Conservation (phyloP, 92 coral and sea anemone genomes). For the Paragorgia papillata region DNA sequence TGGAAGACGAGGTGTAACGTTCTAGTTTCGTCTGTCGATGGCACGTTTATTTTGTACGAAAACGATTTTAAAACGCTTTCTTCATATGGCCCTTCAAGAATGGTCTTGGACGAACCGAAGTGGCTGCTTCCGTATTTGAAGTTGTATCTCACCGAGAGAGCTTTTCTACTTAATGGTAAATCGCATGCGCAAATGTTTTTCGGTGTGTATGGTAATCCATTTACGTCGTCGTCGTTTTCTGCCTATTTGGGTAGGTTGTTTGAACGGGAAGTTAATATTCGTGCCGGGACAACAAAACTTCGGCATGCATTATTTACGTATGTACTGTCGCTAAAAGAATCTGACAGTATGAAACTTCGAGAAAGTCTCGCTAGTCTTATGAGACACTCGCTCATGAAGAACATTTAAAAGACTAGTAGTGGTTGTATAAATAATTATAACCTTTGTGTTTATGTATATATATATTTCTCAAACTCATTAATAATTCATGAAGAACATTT, state of each 20-base stretch:
- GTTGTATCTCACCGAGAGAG: background rate
- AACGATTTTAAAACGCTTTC: conserved; percentile 7
- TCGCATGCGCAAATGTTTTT: background rate
- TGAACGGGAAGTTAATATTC: conserved; percentile 24
- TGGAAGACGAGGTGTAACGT: conserved; percentile 6
- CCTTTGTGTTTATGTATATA: too few relatives aligned
- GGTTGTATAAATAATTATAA: too few relatives aligned
- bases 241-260: conserved; percentile 11
- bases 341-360: conserved; percentile 29
- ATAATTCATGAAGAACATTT: too few relatives aligned
- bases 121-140: conserved; percentile 9
- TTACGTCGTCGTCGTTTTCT: conserved; percentile 9
- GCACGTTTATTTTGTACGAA: conserved; percentile 1
- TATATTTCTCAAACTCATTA: too few relatives aligned
- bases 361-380: conserved; percentile 34
- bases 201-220: background rate
- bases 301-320: conserved; percentile 39
- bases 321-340: conserved; percentile 31
- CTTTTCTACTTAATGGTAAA: background rate
- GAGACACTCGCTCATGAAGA: conserved; percentile 43
- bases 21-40: background rate
- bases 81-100: background rate
- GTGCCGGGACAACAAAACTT: conserved; percentile 37
- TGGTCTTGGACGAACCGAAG: background rate
- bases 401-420: too few relatives aligned